Base-by-base conservation (phyloP, 2,888 invertebrate species). In the Cremastinae sp. region DNA sequence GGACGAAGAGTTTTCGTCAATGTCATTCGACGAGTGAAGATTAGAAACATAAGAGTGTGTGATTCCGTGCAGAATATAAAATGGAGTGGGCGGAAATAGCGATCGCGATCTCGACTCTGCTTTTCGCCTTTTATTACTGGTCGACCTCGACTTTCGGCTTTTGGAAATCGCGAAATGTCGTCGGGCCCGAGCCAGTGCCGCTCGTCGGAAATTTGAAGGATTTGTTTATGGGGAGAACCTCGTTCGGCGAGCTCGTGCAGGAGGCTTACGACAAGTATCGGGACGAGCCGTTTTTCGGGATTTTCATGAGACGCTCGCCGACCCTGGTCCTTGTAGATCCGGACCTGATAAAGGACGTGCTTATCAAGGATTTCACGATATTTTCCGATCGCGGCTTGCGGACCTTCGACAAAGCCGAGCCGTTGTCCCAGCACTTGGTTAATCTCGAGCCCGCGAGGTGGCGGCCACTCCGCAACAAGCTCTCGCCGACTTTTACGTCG, bases 401-500 rank as follows among this genome's bases (percentile, higher is more conserved):
- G 8, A 72, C 58, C 0, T 71, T 70, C 49, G 73, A 79, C 12
- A 75, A 82, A 66, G 71, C 65, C 12, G 90, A 90, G 16, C 90
- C 90, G 0, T 75, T 90, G 38, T 84, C 85, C 8, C 81, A 81
- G 4, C 86, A 90, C 78, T 80, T 91, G n/a, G 85, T 90, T 53
- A 85, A 83, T 36, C 78, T 90, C 28, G 87, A 87, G 9, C 86
- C 88, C 0, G 79, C 81, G 2, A 86, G 89, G 68, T 92, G 92
- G 92, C 88, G 89, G 51, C 86, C 87, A 7, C 83, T 91, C 18
- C 85, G 92, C 16, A 79, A 84, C 1, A 90, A 90, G 66, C 79
- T 92, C 7, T 90, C 91, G 0, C 90, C 91, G 0, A 87, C 90
- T 1, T 92, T 92, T 79, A 90, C 91, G 0, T 89, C 90, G 0